Evolutionary conservation across 1,140 invertebrate genomes (phyloP).

Genomic region (Pogonus chalceus): DNA sequence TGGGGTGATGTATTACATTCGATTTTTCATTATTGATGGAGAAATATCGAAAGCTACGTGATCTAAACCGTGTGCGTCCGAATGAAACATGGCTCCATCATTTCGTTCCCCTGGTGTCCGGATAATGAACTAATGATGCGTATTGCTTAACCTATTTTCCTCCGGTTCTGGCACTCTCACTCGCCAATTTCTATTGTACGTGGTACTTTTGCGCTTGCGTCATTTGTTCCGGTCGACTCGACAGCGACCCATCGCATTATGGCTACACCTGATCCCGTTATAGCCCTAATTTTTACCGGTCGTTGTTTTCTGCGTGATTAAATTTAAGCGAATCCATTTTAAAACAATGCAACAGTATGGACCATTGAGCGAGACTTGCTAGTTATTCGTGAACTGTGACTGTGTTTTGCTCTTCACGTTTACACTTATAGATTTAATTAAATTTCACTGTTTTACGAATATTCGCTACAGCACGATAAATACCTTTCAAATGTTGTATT

Average conservation of each 20-base stretch:
- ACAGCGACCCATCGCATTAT: background rate
- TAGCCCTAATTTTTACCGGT: background rate
- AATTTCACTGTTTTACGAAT: too few species aligned
- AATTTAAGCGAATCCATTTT: background rate
- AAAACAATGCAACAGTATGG: background rate
- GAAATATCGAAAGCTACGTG: too few species aligned
- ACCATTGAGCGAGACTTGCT: background rate
- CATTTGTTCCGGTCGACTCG: background rate
- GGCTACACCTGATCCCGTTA: background rate
- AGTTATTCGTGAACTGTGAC: too few species aligned
- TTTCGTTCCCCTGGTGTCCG: background rate
- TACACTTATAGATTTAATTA: too few species aligned
- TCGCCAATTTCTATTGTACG: background rate
- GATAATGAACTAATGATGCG: constrained; percentile 5
- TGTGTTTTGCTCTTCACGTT: too few species aligned
- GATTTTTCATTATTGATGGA: too few species aligned
- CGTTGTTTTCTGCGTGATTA: background rate
- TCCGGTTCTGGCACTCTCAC: background rate
- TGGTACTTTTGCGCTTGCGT: background rate
- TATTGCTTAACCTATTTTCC: background rate
- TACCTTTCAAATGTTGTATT: too few species aligned
- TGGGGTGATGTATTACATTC: too few species aligned
- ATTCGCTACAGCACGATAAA: too few species aligned
- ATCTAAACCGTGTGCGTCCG: too few species aligned
- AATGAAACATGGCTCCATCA: too few species aligned